These are phyloP conservation scores for Panopea generosa DNA, from an alignment of 2,888 invertebrate species.

Conservation along the genomic window DNA sequence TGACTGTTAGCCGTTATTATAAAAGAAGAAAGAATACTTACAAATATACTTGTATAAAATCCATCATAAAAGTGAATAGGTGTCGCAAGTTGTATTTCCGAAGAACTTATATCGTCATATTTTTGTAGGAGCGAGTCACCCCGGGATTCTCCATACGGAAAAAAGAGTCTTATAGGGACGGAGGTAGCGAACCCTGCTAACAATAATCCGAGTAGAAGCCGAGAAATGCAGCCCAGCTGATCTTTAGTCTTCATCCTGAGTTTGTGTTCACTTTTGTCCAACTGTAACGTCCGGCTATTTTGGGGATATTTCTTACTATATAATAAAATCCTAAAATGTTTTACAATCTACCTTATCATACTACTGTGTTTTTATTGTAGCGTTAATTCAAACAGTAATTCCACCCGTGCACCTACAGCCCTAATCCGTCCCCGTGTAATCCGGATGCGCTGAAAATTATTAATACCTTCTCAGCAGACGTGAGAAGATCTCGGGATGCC, in stretches of 20 bases:
- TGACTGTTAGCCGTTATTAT: too few relatives aligned
- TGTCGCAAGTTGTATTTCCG: constrained; percentile 89
- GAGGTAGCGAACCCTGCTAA: constrained; percentile 17
- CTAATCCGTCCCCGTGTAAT: constrained; percentile 37
- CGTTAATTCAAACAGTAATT: too few relatives aligned
- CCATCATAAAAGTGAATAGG: constrained; percentile 93
- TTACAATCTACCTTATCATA: too few relatives aligned
- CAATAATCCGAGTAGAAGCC: background rate
- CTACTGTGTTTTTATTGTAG: too few relatives aligned
- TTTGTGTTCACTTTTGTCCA: too few relatives aligned
- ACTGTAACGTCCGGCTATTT: too few relatives aligned
- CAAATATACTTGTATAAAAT: constrained; percentile 91
- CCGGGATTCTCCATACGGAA: constrained; percentile 87
- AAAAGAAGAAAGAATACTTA: too few relatives aligned
- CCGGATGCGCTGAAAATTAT: constrained; percentile 6
- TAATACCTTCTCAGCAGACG: background rate
- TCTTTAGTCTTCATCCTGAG: constrained; percentile 7
- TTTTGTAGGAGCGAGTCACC: constrained; percentile 87
- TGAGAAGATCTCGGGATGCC: constrained; percentile 10
- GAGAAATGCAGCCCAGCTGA: background rate
- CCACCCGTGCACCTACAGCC: background rate
- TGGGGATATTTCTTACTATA: too few relatives aligned
- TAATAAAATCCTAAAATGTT: too few relatives aligned
- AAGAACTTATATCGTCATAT: constrained; percentile 89
- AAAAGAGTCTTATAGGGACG: constrained; percentile 70